Evolutionary conservation across 1,140 invertebrate genomes (phyloP), one percentile per base, ranked within the genome.

Genomic region (Zaprionus vittiger): DNA sequence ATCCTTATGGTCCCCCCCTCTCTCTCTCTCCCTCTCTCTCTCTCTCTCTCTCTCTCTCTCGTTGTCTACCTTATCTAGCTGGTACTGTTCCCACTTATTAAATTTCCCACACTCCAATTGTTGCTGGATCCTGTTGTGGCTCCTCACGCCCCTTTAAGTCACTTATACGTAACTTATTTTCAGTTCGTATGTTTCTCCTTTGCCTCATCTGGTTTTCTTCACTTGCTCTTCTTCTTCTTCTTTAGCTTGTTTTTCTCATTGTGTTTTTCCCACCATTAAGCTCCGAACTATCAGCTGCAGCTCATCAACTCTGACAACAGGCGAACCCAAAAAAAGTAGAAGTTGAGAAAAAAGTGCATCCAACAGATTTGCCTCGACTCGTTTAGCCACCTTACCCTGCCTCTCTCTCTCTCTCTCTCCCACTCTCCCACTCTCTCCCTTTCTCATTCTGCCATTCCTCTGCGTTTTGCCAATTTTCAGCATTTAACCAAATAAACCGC

Each of bases 401-500:
- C 17, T 11, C 31, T 49, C 15, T 15, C 28, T 17, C 54, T 60
- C 14, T 52, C 41, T n/a, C 60, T 15, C 41, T 54, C n/a, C n/a
- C n/a, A n/a, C 54, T 60, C 14, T 52, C 41, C 12, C 60, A 12
- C 41, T 54, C 37, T 52, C 60, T 41, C 62, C 34, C 47, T 60
- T 9, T 44, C n/a, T 20, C 56, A 7, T 37, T 38, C 15, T 56
- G 59, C 14, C 56, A 34, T 60, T 37, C 20, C 60, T 41, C 65
- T 73, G 74, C 84, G 60, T 89, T 89, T 81, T 89, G 81, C 79
- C 85, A 85, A 89, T 89, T 89, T 90, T 80, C 76, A 84, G 76
- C 85, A 90, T 89, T 89, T 89, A 89, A 89, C 81, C 85, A 89
- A 89, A 89, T 89, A 90, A 89, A 89, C 77, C 73, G 57, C 56